Conservation (phyloP, 1,140 invertebrate species). For the Notospermus geniculatus region DNA sequence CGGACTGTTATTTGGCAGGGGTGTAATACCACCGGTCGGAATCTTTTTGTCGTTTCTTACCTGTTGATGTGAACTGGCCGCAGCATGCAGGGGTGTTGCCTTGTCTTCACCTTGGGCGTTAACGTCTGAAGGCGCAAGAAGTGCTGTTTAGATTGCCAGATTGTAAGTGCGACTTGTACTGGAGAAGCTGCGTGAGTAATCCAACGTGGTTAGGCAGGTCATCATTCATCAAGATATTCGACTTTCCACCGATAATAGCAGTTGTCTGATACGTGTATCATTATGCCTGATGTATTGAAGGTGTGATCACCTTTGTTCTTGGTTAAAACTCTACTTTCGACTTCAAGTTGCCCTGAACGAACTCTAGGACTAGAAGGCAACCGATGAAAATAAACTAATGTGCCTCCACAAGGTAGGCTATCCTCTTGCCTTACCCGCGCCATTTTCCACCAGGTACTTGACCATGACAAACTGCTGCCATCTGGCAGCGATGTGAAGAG, state of each 20-base stretch:
- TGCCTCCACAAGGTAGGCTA: too few relatives aligned
- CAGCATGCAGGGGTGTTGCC: conserved; percentile 55
- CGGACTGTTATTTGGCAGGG: too few relatives aligned
- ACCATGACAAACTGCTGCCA: conserved; percentile 25
- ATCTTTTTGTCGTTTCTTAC: too few relatives aligned
- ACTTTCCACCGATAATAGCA: conserved; percentile 1
- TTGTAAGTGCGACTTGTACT: background rate
- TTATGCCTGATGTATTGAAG: background rate
- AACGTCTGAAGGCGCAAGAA: conserved; percentile 46
- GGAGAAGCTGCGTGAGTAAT: background rate
- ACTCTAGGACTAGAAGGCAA: background rate
- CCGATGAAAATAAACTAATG: background rate
- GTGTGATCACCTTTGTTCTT: too few relatives aligned
- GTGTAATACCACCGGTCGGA: too few relatives aligned
- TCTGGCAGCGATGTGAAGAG: too few relatives aligned
- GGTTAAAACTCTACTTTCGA: too few relatives aligned
- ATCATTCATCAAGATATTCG: too few relatives aligned
- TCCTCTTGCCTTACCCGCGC: conserved; percentile 40
- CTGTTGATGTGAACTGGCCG: conserved; percentile 46
- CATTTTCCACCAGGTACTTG: conserved; percentile 48
- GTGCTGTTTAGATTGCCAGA: too few relatives aligned
- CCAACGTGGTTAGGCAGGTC: too few relatives aligned
- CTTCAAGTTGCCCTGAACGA: too few relatives aligned
- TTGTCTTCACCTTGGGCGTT: conserved; percentile 52
- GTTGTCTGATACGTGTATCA: background rate